These are phyloP conservation scores for Drosophila punjabiensis DNA, from an alignment of 1,140 invertebrate species.

Conservation along the genomic window DNA sequence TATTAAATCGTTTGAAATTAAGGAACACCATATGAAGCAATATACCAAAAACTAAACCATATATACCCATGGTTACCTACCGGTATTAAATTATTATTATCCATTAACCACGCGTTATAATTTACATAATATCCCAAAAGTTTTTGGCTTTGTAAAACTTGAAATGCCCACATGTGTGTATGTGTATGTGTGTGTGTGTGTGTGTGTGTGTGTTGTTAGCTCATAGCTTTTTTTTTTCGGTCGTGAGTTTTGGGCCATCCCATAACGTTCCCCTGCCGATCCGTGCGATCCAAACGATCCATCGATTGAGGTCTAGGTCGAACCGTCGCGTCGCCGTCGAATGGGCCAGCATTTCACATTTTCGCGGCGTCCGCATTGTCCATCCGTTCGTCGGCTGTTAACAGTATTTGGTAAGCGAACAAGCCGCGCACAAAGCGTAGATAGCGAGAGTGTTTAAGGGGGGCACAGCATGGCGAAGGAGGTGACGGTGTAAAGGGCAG, in stretches of 20 bases:
- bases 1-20: background rate
- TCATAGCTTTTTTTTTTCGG: slow-evolving; percentile 7
- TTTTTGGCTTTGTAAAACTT: slow-evolving; percentile 15
- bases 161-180: slow-evolving; percentile 1
- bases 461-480: background rate
- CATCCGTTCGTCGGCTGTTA: slow-evolving; percentile 54
- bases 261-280: slow-evolving; percentile 17
- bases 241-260: slow-evolving; percentile 49
- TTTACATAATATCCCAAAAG: slow-evolving; percentile 79
- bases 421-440: slow-evolving; percentile 41
- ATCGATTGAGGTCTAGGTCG: slow-evolving; percentile 83
- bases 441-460: slow-evolving; percentile 44
- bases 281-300: slow-evolving; percentile 41
- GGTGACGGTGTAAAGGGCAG: background rate
- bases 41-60: slow-evolving; percentile 7
- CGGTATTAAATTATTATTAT: slow-evolving; percentile 9
- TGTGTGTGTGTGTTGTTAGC: slow-evolving; percentile 10
- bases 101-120: slow-evolving; percentile 46
- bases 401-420: slow-evolving; percentile 73
- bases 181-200: background rate
- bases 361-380: slow-evolving; percentile 81
- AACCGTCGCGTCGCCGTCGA: slow-evolving; percentile 67
- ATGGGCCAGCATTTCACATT: slow-evolving; percentile 79
- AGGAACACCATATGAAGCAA: slow-evolving; percentile 5
- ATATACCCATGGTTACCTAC: background rate